Conservation (phyloP, 2,113 vertebrate genomes). For the Tilapia sparmanii region DNA sequence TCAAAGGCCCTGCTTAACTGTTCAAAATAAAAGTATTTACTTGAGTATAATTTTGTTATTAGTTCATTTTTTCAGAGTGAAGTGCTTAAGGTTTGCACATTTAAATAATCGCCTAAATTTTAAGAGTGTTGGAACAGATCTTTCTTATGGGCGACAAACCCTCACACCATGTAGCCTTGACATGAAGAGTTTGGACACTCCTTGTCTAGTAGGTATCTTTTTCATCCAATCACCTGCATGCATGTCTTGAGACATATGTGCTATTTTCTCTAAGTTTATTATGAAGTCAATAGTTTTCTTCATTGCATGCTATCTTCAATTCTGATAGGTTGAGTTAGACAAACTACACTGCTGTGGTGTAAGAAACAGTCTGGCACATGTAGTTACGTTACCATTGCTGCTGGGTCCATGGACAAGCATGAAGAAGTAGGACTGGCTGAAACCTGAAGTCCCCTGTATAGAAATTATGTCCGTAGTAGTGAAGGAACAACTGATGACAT, state of each 20-base stretch:
- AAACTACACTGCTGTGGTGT: neutral
- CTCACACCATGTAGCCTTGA: neutral
- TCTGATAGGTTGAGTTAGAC: neutral
- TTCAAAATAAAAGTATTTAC: neutral
- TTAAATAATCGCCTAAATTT: fast-evolving
- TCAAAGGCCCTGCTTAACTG: neutral
- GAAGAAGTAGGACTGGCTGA: no score
- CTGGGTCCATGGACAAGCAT: no score
- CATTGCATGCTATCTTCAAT: fast-evolving
- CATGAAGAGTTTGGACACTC: neutral
- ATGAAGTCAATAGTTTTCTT: neutral
- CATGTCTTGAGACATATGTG: neutral
- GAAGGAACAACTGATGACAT: no score
- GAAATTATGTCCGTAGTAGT: no score
- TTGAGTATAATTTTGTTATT: neutral
- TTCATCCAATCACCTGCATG: neutral
- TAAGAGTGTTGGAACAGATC: fast-evolving
- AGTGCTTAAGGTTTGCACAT: neutral
- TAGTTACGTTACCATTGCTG: no score
- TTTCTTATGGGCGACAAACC: fast-evolving
- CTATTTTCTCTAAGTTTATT: neutral
- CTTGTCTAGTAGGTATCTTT: neutral
- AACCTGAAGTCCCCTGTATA: no score
- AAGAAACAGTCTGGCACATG: no score
- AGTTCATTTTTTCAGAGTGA: neutral